Base-by-base conservation (phyloP, 2,797 vertebrate genomes). In the Hippoglossus hippoglossus region DNA sequence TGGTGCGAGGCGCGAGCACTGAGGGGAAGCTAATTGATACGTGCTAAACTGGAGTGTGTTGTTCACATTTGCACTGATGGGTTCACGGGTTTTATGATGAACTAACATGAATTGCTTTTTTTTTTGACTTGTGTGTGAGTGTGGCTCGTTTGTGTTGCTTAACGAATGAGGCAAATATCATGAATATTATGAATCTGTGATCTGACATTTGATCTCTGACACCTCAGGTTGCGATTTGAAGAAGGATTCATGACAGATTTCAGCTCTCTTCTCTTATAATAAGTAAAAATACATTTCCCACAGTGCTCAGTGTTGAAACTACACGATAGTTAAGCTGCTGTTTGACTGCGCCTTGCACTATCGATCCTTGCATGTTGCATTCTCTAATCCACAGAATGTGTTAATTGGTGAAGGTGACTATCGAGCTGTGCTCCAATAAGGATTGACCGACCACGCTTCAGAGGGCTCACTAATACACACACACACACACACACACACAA, bases 321-420 rank as follows among this genome's bases (percentile, higher is more conserved):
- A 73, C 34, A 70, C 2, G 1, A 56, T 21, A 62, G 25, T 13
- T 26, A 10, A 57, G 58, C 57, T 52, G 21, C 36, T 31, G 4
- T 9, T 10, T 11, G 18, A 6, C 26, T 39, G 34, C 39, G 16
- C 61, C 47, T 25, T 50, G 60, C 34, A 57, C 11, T 16, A 73
- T 71, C 2, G 66, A 87, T 49, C 54, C 26, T 41, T n/a, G 25
- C 44, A 77, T 77, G 63, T 68, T 66, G 41, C 55, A 31, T 22
- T 47, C 56, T 71, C 28, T 66, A 77, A 79, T 77, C 67, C 50
- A 71, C 58, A 75, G 28, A 71, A 63, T 19, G 59, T 80, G 66
- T 64, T 80, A 72, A 87, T 71, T 79, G 60, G 55, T 77, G 68
- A 84, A 73, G 77, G 75, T 73, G 62, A 63, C 26, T 79, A 83